Conservation (phyloP, 1,140 invertebrate species). For the Psix sp. region DNA sequence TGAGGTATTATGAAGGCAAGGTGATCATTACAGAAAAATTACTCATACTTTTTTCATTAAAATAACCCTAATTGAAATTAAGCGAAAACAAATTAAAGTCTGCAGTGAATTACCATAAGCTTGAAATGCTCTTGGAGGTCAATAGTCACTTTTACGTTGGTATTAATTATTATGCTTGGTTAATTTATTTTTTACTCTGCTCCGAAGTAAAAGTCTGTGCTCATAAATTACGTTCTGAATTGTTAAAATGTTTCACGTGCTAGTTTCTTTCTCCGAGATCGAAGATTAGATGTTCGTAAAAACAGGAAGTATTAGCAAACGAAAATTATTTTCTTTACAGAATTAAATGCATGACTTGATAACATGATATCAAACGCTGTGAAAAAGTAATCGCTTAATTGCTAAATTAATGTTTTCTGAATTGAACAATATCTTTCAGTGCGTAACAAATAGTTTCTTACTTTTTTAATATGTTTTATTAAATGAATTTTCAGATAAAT, state of each 20-base stretch:
- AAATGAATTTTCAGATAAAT: too few species aligned
- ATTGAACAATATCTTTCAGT: too few species aligned
- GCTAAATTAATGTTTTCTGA: constrained; percentile 5
- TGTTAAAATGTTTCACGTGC: constrained; percentile 31
- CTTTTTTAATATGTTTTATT: too few species aligned
- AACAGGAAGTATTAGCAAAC: constrained; percentile 26
- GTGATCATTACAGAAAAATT: too few species aligned
- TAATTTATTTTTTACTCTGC: constrained; percentile 30
- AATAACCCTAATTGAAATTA: constrained; percentile 1
- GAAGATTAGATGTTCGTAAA: constrained; percentile 24
- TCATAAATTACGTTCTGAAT: constrained; percentile 35
- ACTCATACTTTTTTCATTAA: too few species aligned
- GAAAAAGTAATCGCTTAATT: constrained; percentile 24
- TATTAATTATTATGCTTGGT: constrained; percentile 29
- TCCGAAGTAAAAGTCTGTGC: constrained; percentile 35
- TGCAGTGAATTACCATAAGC: constrained; percentile 1
- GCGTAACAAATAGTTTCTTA: too few species aligned
- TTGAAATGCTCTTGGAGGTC: too few species aligned
- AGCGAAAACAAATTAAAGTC: constrained; percentile 1
- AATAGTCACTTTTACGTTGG: constrained; percentile 17
- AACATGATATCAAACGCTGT: constrained; percentile 10
- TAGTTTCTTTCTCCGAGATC: constrained; percentile 20
- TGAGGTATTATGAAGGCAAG: too few species aligned
- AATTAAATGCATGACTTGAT: constrained; percentile 15
- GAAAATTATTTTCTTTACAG: constrained; percentile 17